Evolutionary conservation across 2,888 invertebrate genomes (phyloP).

Genomic region (Leuctra nigra): DNA sequence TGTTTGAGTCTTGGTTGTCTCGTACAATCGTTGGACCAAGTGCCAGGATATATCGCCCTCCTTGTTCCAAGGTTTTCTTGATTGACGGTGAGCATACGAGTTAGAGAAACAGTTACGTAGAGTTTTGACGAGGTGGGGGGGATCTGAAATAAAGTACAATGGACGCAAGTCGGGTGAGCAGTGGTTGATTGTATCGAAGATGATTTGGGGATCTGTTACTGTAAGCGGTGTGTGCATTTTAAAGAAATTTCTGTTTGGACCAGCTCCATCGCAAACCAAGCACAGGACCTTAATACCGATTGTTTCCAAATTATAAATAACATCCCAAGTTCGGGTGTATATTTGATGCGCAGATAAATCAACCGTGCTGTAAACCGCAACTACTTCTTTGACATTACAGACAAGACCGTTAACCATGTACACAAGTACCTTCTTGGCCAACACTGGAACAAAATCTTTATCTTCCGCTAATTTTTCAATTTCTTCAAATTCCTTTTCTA

Average conservation of each 20-base stretch:
- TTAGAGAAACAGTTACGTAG: slow-evolving; percentile 10
- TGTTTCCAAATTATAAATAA: neutral
- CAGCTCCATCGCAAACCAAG: neutral
- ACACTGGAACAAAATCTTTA: neutral
- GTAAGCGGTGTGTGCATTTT: neutral
- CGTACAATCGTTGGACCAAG: too few relatives aligned
- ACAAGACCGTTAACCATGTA: neutral
- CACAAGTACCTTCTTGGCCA: slow-evolving; percentile 1
- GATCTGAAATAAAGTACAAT: neutral
- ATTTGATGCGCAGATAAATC: neutral
- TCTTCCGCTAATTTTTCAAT: neutral
- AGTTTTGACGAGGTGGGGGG: neutral
- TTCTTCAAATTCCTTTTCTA: neutral
- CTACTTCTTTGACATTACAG: neutral
- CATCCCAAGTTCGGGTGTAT: slow-evolving; percentile 7
- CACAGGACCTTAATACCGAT: neutral
- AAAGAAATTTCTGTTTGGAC: neutral
- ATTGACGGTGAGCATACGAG: neutral
- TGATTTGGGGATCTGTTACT: too few relatives aligned
- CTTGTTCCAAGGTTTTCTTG: neutral
- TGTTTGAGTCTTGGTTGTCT: too few relatives aligned
- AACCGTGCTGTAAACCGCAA: slow-evolving; percentile 1
- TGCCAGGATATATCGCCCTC: too few relatives aligned
- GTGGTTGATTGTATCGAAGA: neutral
- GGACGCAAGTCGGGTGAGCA: neutral